Conservation (phyloP, 1,140 invertebrate species). For the Zaprionus vittiger region DNA sequence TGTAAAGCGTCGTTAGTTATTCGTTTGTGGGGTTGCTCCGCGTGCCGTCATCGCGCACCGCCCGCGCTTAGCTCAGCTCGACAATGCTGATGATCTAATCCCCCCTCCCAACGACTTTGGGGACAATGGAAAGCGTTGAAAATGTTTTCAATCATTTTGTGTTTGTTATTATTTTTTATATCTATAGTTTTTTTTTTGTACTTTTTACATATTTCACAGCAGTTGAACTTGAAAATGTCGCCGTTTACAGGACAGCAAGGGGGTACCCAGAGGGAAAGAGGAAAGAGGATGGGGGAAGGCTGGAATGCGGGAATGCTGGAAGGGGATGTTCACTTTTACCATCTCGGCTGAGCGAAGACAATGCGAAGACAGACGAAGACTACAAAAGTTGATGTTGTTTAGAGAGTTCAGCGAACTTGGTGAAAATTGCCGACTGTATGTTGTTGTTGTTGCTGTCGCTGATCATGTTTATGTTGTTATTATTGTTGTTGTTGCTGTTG, state of each 20-base stretch:
- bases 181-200: conserved; percentile 13
- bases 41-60: conserved; percentile 36
- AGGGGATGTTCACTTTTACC: background rate
- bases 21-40: background rate
- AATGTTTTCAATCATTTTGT: conserved; percentile 16
- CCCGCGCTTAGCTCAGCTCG: conserved; percentile 62
- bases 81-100: conserved; percentile 62
- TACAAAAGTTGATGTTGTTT: conserved; percentile 29
- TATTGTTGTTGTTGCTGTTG: conserved; percentile 10
- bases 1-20: conserved; percentile 33
- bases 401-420: conserved; percentile 61
- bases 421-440: conserved; percentile 64
- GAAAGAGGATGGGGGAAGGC: background rate
- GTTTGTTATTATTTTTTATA: conserved; percentile 9
- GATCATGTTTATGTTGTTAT: conserved; percentile 30
- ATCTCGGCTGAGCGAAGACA: conserved; percentile 19
- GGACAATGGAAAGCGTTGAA: conserved; percentile 35
- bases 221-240: conserved; percentile 57
- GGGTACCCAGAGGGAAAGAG: background rate
- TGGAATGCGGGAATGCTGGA: background rate
- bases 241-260: background rate
- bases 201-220: conserved; percentile 22
- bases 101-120: background rate
- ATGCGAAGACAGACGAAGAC: conserved; percentile 31
- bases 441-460: conserved; percentile 42